These are phyloP conservation scores for Dryomyza anilis DNA, from an alignment of 2,888 invertebrate genomes.

Conservation along the genomic window DNA sequence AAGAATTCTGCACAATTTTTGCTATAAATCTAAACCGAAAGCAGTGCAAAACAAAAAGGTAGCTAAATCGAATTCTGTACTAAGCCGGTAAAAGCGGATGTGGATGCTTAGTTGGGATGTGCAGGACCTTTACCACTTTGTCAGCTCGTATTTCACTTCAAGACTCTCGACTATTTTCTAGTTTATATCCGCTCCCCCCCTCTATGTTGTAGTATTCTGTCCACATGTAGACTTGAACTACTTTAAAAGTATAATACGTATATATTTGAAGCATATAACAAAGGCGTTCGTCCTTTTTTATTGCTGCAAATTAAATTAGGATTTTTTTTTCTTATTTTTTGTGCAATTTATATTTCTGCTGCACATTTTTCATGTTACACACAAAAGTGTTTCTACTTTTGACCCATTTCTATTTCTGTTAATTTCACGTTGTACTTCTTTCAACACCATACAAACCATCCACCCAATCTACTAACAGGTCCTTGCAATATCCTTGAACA, in stretches of 20 bases:
- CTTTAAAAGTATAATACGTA: no score
- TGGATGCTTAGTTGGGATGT: not conserved
- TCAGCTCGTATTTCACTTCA: conserved; percentile 10
- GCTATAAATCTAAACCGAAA: conserved; percentile 2
- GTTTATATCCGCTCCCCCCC: not conserved
- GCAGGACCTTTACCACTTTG: not conserved
- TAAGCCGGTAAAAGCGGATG: not conserved
- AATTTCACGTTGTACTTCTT: not conserved
- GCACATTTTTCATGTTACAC: not conserved
- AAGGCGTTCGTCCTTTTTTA: conserved; percentile 16
- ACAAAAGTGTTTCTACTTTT: not conserved
- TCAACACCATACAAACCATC: not conserved
- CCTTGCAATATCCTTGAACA: not conserved
- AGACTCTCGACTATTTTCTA: not conserved
- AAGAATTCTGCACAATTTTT: conserved; percentile 9
- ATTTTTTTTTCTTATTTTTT: not conserved
- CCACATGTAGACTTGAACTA: not conserved
- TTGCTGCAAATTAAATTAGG: conserved; percentile 18
- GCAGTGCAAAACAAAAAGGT: not conserved
- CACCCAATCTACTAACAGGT: no score
- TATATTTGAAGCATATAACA: no score
- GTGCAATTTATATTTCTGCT: not conserved
- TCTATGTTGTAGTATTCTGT: not conserved
- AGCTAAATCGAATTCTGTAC: not conserved
- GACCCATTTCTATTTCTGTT: not conserved